Conservation (phyloP, 1,140 invertebrate genomes). For the Leguminivora glycinivorella region DNA sequence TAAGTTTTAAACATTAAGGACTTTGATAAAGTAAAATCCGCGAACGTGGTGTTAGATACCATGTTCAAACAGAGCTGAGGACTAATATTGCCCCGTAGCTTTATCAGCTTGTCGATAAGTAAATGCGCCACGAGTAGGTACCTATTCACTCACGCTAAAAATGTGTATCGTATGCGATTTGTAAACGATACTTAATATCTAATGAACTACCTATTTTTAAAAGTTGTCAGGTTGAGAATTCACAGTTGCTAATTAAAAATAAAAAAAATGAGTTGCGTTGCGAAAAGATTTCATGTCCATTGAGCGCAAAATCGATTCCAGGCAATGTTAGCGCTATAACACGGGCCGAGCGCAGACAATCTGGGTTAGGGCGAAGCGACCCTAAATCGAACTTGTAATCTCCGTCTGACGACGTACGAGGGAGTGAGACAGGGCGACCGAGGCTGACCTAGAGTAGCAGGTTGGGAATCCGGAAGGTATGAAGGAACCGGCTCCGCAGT, state of each 20-base stretch:
- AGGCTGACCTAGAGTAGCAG: constrained; percentile 73
- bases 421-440: constrained; percentile 50
- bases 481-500: constrained; percentile 69
- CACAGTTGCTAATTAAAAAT: not conserved
- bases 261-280: not conserved
- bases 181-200: not conserved
- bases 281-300: not conserved
- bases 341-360: constrained; percentile 58
- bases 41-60: constrained; percentile 45
- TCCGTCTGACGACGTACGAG: constrained; percentile 47
- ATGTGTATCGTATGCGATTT: not conserved
- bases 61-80: constrained; percentile 53
- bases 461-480: constrained; percentile 77
- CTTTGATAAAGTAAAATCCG: constrained; percentile 44
- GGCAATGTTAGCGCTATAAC: constrained; percentile 45
- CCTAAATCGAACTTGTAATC: constrained; percentile 61
- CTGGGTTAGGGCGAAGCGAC: constrained; percentile 74
- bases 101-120: constrained; percentile 63
- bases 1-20: constrained; percentile 23
- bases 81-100: constrained; percentile 45
- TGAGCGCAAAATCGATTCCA: constrained; percentile 19
- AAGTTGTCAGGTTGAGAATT: not conserved
- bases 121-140: constrained; percentile 51
- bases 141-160: constrained; percentile 51
- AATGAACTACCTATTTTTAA: no score